phyloP scores from a whole-genome alignment of 2,888 invertebrate species.

The Lottia gigantea region DNA sequence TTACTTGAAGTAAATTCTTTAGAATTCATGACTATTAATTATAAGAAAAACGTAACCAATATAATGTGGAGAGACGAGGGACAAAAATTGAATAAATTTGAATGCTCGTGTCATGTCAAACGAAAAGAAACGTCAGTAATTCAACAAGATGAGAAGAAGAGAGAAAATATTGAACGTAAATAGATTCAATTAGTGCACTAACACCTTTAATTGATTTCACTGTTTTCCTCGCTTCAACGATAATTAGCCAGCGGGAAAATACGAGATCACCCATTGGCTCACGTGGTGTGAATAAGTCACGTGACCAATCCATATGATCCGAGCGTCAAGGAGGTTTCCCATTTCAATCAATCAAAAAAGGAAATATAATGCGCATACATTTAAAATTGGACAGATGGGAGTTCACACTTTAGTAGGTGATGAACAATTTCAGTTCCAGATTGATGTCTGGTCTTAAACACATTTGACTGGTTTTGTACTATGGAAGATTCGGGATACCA shows the following conservation, averaged over 20 bases:
- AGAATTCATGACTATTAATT: too few relatives aligned
- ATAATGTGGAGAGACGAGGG: too few relatives aligned
- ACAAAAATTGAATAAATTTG: too few relatives aligned
- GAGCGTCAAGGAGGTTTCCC: not conserved
- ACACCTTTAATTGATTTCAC: not conserved
- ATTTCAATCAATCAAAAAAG: conserved; percentile 7
- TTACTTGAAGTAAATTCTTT: too few relatives aligned
- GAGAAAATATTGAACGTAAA: too few relatives aligned
- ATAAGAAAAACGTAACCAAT: too few relatives aligned
- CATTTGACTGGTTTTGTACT: too few relatives aligned
- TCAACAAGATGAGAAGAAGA: too few relatives aligned
- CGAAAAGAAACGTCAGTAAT: too few relatives aligned
- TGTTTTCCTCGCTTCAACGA: conserved; percentile 4
- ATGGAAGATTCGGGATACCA: too few relatives aligned
- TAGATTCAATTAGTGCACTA: too few relatives aligned
- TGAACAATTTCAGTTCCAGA: not conserved
- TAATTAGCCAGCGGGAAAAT: not conserved
- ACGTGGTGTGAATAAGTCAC: conserved; percentile 3
- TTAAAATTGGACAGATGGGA: conserved; percentile 2
- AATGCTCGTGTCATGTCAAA: too few relatives aligned
- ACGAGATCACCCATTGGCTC: not conserved
- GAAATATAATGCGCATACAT: not conserved
- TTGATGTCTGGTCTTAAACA: not conserved
- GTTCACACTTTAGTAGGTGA: conserved; percentile 9
- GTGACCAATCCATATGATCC: not conserved